Percentiles rank a stretch among this genome's conserved stretches.
Conservation (phyloP, 2,888 invertebrate species). For the Drosophila hamatofila region DNA sequence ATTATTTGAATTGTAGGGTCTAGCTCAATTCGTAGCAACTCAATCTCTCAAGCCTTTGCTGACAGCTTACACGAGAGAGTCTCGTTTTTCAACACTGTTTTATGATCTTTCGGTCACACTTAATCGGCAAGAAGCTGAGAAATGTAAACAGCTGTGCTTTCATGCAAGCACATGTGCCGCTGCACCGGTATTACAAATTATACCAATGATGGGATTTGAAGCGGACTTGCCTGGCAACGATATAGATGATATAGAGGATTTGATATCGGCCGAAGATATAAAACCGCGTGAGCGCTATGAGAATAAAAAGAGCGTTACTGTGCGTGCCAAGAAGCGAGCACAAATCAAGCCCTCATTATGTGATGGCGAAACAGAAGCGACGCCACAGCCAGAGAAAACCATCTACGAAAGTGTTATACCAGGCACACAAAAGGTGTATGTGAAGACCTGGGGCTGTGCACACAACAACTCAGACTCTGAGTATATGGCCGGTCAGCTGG, state of each 20-base stretch:
- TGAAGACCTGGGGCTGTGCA: slow-evolving; percentile 99
- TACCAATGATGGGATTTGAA: slow-evolving; percentile 42
- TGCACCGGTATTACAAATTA: background rate
- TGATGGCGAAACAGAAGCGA: slow-evolving; percentile 8
- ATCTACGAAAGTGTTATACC: slow-evolving; percentile 88
- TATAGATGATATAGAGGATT: slow-evolving; percentile 94
- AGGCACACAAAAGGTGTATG: slow-evolving; percentile 92
- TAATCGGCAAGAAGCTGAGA: background rate
- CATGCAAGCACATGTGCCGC: slow-evolving; percentile 56
- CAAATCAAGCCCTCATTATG: slow-evolving; percentile 41
- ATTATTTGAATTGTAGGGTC: slow-evolving; percentile 7
- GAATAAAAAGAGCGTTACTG: slow-evolving; percentile 89
- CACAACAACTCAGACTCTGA: slow-evolving; percentile 99
- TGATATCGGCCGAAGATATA: slow-evolving; percentile 92
- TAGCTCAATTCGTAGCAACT: background rate
- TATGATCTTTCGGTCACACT: slow-evolving; percentile 36
- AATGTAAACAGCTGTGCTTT: slow-evolving; percentile 62
- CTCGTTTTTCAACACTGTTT: slow-evolving; percentile 33
- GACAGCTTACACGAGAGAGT: background rate
- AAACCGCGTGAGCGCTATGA: slow-evolving; percentile 92
- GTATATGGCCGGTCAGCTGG: slow-evolving; percentile 98
- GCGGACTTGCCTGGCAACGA: slow-evolving; percentile 64
- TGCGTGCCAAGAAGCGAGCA: slow-evolving; percentile 87
- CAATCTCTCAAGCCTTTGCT: background rate
- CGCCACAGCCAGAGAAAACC: slow-evolving; percentile 60